Percentiles rank a stretch among this genome's conserved stretches.
Evolutionary conservation across 2,888 invertebrate species (phyloP).

Genomic region (Apamea crenata): DNA sequence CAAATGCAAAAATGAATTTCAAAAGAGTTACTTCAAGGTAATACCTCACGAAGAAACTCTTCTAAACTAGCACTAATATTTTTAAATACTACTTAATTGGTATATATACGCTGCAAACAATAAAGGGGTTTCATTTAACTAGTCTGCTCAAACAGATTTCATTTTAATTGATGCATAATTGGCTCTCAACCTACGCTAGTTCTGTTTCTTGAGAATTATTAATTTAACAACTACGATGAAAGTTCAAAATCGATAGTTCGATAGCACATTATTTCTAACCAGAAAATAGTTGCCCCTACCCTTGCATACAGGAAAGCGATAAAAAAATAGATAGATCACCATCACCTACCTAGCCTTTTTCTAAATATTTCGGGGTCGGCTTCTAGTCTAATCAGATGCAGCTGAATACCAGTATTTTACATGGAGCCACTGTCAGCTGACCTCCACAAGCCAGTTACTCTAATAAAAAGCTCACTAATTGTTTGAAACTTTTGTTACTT

Average conservation of each 20-base stretch:
- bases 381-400: neutral
- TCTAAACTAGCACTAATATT: neutral
- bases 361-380: neutral
- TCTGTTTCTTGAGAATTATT: neutral
- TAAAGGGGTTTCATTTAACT: neutral
- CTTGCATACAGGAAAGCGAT: no score
- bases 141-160: constrained; percentile 1
- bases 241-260: neutral
- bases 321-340: no score
- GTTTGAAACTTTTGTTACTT: no score
- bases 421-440: neutral
- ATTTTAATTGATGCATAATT: constrained; percentile 36
- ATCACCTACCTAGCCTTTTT: no score
- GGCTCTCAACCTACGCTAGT: constrained; percentile 1
- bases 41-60: neutral
- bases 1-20: neutral
- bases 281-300: no score
- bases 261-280: neutral
- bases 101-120: constrained; percentile 29
- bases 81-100: constrained; percentile 17
- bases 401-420: neutral
- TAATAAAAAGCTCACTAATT: no score
- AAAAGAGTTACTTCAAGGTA: neutral
- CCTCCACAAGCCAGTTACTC: neutral
- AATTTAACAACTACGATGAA: neutral